Conservation (phyloP, 1,140 invertebrate genomes). For the Chironomus striatipennis region DNA sequence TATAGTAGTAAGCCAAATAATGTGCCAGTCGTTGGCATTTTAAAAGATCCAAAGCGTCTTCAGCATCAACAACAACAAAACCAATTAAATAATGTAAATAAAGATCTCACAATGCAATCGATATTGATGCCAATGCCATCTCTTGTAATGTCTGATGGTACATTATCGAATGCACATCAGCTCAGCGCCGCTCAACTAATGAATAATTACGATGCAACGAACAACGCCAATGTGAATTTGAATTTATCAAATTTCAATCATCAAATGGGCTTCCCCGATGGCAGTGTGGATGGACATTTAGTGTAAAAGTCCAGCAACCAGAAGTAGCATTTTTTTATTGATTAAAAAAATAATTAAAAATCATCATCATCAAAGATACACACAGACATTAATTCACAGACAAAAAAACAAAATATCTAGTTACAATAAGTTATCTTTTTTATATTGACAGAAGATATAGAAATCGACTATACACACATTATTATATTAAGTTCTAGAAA, state of each 20-base stretch:
- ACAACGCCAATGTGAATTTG: conserved; percentile 15
- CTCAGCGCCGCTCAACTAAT: conserved; percentile 15
- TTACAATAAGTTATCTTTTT: conserved; percentile 9
- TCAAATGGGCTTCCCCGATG: conserved; percentile 20
- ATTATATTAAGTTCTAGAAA: no score
- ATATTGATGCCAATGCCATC: conserved; percentile 13
- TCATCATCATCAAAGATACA: background rate
- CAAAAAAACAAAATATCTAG: background rate
- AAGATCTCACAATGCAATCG: conserved; percentile 18
- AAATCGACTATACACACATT: no score
- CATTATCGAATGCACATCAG: conserved; percentile 9
- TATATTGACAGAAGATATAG: background rate
- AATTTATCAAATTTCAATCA: conserved; percentile 20
- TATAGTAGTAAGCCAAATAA: conserved; percentile 35
- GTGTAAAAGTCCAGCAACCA: background rate
- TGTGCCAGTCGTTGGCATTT: conserved; percentile 44
- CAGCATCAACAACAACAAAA: conserved; percentile 47
- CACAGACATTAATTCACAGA: background rate
- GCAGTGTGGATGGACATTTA: conserved; percentile 17
- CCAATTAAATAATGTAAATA: conserved; percentile 27
- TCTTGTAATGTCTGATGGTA: background rate
- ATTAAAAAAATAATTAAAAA: no score
- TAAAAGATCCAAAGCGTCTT: conserved; percentile 49
- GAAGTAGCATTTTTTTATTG: no score
- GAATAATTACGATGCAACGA: conserved; percentile 19